phyloP scores from a whole-genome alignment of 2,113 vertebrate species.

The Dasyurus viverrinus region DNA sequence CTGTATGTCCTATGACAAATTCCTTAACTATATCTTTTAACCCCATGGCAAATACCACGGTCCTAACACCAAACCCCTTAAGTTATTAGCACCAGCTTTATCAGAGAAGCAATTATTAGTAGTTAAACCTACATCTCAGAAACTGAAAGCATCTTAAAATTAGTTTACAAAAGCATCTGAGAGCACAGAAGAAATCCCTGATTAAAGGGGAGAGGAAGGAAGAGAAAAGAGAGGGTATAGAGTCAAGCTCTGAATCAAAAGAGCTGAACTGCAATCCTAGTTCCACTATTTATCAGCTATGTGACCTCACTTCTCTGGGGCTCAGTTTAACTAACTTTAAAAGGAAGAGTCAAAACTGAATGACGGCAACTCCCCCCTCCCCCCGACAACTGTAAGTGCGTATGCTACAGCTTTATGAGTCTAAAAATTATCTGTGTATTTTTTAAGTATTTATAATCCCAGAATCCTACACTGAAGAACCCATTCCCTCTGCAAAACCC shows the following conservation, averaged over 20 bases:
- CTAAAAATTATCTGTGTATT: not conserved
- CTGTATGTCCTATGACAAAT: not conserved
- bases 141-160: not conserved
- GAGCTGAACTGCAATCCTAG: not conserved
- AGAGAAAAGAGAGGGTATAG: too few species aligned
- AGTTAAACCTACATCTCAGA: not conserved
- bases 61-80: rapidly evolving
- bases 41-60: not conserved
- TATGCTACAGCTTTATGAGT: not conserved
- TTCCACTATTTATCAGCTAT: not conserved
- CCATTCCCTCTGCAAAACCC: not conserved
- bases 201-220: too few species aligned
- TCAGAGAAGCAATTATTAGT: too few species aligned
- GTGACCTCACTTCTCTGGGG: not conserved
- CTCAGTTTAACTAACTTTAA: not conserved
- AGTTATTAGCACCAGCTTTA: too few species aligned
- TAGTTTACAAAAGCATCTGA: not conserved
- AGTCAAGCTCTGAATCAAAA: not conserved
- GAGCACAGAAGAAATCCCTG: not conserved
- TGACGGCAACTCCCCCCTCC: not conserved
- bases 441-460: not conserved
- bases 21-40: not conserved
- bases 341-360: not conserved
- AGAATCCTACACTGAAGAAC: not conserved
- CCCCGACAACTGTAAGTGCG: not conserved